A percentile compares a stretch with the other conserved stretches of the same genome.
These are phyloP conservation scores for Euleptes europaea DNA, from an alignment of 2,113 vertebrate genomes.

Conservation along the genomic window DNA sequence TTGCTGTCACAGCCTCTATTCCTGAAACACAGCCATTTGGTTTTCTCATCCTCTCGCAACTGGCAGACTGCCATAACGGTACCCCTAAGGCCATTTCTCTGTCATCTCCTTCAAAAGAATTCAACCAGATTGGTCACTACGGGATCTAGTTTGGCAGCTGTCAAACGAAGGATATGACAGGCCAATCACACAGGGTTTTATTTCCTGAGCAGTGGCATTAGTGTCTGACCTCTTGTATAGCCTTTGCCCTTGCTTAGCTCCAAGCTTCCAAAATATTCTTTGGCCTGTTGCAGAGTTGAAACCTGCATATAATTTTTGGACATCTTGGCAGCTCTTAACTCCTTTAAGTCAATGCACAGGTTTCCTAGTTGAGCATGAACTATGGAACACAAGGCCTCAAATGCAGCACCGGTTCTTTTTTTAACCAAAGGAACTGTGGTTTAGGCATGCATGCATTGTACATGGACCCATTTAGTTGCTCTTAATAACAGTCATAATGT, in stretches of 20 bases:
- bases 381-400: background rate
- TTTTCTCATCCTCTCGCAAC: constrained; percentile 48
- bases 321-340: constrained; percentile 44
- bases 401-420: background rate
- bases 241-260: constrained; percentile 62
- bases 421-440: background rate
- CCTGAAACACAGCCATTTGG: constrained; percentile 33
- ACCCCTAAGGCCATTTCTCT: constrained; percentile 55
- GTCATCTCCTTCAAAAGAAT: constrained; percentile 68
- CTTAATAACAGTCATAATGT: background rate
- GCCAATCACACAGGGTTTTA: constrained; percentile 48
- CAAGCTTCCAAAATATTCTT: constrained; percentile 21
- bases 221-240: constrained; percentile 40
- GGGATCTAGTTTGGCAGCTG: constrained; percentile 69
- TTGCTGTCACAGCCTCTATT: background rate
- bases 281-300: constrained; percentile 7
- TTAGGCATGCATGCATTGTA: background rate
- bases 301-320: constrained; percentile 43
- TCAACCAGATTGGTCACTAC: constrained; percentile 56
- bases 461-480: background rate
- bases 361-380: constrained; percentile 21
- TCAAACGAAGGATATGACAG: constrained; percentile 47
- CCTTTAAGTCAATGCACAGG: constrained; percentile 61
- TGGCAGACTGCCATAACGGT: constrained; percentile 60
- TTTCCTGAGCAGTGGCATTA: constrained; percentile 64